These are phyloP conservation scores for Thryonomys swinderianus DNA, from an alignment of 2,113 vertebrate genomes.

Conservation along the genomic window DNA sequence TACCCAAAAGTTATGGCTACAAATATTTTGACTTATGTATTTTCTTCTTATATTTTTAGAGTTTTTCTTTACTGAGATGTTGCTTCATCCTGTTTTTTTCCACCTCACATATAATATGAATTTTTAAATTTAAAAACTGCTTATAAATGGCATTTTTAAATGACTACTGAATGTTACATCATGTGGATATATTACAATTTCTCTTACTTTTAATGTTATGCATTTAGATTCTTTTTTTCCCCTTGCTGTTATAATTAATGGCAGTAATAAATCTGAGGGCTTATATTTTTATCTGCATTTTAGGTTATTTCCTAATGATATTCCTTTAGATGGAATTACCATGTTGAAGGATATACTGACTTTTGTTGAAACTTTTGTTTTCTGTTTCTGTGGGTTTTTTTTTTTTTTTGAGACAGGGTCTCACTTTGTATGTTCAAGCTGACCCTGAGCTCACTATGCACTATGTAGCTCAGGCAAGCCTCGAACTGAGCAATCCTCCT, in stretches of 20 bases:
- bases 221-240: neutral
- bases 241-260: neutral
- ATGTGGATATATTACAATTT: neutral
- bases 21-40: neutral
- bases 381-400: no score
- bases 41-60: conserved; percentile 5
- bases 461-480: no score
- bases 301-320: conserved; percentile 44
- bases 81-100: neutral
- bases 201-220: neutral
- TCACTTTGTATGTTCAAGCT: no score
- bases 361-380: neutral
- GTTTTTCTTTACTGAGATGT: conserved; percentile 30
- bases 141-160: neutral
- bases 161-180: neutral
- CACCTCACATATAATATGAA: neutral
- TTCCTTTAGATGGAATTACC: neutral
- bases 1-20: neutral
- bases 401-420: no score
- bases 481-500: no score
- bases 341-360: neutral
- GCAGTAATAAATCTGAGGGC: neutral
- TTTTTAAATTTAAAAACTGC: conserved; percentile 37
- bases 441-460: no score
- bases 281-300: conserved; percentile 38